Base-by-base conservation (phyloP, 2,113 vertebrate species). In the Ranitomeya variabilis region DNA sequence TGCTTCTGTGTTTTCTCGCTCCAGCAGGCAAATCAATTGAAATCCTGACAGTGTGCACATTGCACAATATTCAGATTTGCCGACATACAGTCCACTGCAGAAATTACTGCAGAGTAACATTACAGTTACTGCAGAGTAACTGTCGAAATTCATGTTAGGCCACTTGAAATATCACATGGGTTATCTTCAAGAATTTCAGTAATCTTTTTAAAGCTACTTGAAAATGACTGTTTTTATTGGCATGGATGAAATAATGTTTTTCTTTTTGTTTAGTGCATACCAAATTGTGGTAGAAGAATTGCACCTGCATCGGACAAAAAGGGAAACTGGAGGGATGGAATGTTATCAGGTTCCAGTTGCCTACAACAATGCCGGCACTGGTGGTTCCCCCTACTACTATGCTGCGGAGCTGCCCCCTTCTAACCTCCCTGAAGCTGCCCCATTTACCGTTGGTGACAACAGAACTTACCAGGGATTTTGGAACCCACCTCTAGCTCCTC, bases 361-460 rank as follows among this genome's bases (percentile, higher is more conserved):
- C 13, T 99, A 97, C 90, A 97, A 97, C 89, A 97, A 91, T 0
- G 96, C 97, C 19, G 92, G 96, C 52, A 97, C 92, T 0, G 93
- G 96, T 12, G 96, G 97, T 1, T 96, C 97, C 0, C 96, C 97
- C 0, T 99, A 99, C 91, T 99, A 99, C 91, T 99, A 97, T 80
- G 98, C 98, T 0, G 98, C 98, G 0, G 97, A 99, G 91, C 94
- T 99, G 21, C 96, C 97, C 6, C 98, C 98, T 0, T 96, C 96
- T 83, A 98, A 95, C 89, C 95, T 99, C 14, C 97, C 96, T 0
- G 98, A 99, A 87, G 97, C 97, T 3, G 93, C 97, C 8, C 97
- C 98, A 0, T 99, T 99, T 91, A 99, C 98, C 0, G 98, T 99
- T 89, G 98, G 98, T 8, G 98, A 99, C 95, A 99, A 99, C 89